Evolutionary conservation across 2,888 invertebrate species (phyloP), one percentile per base, ranked within the genome.

Genomic region (Epinotia ramella): DNA sequence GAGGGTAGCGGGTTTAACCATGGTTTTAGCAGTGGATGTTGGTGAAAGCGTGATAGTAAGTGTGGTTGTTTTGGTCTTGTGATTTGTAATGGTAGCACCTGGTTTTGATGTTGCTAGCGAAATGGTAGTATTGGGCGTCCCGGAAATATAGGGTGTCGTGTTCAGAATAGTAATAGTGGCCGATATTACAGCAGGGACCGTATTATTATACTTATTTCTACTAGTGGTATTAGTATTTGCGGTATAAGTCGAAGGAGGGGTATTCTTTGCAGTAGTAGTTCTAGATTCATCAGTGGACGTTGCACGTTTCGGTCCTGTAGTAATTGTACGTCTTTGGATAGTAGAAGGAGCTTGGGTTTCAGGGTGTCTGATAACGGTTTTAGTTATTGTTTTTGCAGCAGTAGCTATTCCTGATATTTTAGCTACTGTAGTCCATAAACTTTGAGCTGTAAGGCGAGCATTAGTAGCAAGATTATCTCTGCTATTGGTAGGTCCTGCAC

Each of bases 381-480:
- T 28, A 28, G 12, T 9, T n/a, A 12, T 12, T 33, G 53, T 53
- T 18, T 28, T 66, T 49, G 0, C 9, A 24, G 49, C 28, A 49
- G 20, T 28, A 65, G 16, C 2, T 7, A 46, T 4, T 49, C 9
- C 13, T 57, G 7, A 28, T 20, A 12, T 67, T 16, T 68, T 4
- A 40, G 40, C 44, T 24, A 18, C 18, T 40, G 18, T 20, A 57
- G 59, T 60, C 59, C 24, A n/a, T 66, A n/a, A n/a, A 69, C 46
- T 59, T 9, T 4, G 59, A 60, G 6, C 46, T 46, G n/a, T 0
- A 49, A 40, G 28, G 53, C 53, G 53, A 28, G 12, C 49, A 56
- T 18, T 56, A 4, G 56, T 7, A 63, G 18, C 33, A 44, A n/a
- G 20, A 18, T 33, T 46, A 33, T 18, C 68, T 33, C 33, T 68